Conservation (phyloP, 2,888 invertebrate species). For the Cheilosia scutellata region DNA sequence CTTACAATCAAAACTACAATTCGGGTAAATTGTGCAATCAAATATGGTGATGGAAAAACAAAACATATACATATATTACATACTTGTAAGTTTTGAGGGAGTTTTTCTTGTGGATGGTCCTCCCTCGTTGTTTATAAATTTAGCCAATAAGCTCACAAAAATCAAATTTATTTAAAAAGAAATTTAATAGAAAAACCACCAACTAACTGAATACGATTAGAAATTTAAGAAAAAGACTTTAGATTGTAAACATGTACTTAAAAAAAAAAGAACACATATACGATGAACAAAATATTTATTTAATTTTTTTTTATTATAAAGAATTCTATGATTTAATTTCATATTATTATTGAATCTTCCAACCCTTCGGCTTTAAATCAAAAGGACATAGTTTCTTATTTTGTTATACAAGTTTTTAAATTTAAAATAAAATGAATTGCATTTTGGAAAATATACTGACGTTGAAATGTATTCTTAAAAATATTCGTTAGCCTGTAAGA, state of each 20-base stretch:
- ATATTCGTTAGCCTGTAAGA: constrained; percentile 38
- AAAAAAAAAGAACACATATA: not conserved
- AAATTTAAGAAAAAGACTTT: constrained; percentile 66
- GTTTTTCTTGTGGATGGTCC: constrained; percentile 2
- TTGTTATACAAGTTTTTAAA: constrained; percentile 12
- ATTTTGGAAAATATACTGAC: constrained; percentile 38
- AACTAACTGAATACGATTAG: constrained; percentile 73
- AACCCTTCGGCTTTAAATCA: constrained; percentile 64
- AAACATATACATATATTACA: constrained; percentile 7
- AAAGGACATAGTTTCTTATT: constrained; percentile 54
- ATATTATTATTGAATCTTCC: constrained; percentile 36
- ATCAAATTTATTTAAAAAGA: constrained; percentile 5
- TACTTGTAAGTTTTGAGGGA: constrained; percentile 44
- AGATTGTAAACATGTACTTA: constrained; percentile 12
- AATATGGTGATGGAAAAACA: constrained; percentile 86
- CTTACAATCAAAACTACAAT: constrained; percentile 40
- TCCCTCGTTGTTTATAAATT: constrained; percentile 52
- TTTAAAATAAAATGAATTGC: constrained; percentile 21
- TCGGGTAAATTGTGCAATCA: constrained; percentile 95
- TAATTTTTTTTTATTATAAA: constrained; percentile 51
- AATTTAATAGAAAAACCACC: constrained; percentile 65
- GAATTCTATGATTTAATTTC: constrained; percentile 36
- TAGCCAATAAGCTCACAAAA: constrained; percentile 49
- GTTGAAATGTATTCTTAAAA: constrained; percentile 35
- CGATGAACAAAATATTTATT: constrained; percentile 68